Percentiles rank a stretch among this genome's conserved stretches.
Conservation (phyloP, 2,113 vertebrate species). For the Gulo gulo region DNA sequence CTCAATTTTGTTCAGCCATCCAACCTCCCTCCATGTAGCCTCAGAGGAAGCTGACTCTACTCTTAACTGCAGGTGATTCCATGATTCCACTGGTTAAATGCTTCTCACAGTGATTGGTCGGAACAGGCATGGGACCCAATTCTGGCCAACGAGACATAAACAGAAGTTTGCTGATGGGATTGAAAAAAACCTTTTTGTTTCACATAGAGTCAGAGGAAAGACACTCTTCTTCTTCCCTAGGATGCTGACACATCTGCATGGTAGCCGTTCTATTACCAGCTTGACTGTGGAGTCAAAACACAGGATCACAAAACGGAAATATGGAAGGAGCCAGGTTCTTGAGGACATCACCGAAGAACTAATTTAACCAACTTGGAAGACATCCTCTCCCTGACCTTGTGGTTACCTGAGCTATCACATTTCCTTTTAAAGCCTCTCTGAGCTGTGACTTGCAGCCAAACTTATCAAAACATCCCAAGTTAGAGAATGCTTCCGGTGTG, state of each 20-base stretch:
- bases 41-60: not conserved
- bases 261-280: not conserved
- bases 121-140: not conserved
- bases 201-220: not conserved
- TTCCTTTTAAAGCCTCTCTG: not conserved
- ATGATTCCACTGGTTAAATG: not conserved
- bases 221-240: not conserved
- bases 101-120: not conserved
- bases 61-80: not conserved
- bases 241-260: not conserved
- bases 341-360: not conserved
- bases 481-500: not conserved
- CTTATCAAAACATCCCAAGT: not conserved
- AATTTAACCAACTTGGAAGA: conserved; percentile 37
- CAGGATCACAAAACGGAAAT: not conserved
- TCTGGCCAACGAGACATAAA: not conserved
- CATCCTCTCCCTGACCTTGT: not conserved
- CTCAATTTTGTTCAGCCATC: not conserved
- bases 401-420: not conserved
- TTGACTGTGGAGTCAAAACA: not conserved
- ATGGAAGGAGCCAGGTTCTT: not conserved
- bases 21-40: not conserved
- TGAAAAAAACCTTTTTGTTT: not conserved
- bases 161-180: not conserved
- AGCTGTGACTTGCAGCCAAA: not conserved